Evolutionary conservation across 23 tunicate genomes (phyloP).

Genomic region (Clavelina lepadiformis): DNA sequence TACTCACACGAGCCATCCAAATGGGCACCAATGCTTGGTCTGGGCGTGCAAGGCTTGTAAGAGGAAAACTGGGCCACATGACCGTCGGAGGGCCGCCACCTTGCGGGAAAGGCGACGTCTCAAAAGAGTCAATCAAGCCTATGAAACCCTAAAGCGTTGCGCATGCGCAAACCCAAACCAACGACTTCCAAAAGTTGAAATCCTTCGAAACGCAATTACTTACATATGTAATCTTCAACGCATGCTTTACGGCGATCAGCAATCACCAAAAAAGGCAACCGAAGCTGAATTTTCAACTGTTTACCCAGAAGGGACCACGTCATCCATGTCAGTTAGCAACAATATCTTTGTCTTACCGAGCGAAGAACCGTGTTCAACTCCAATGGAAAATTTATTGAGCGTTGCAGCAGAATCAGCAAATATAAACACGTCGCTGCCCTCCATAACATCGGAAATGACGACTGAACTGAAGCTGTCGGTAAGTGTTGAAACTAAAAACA

Average conservation of each 20-base stretch:
- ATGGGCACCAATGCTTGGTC: slow-evolving; percentile 75
- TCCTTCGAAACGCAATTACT: slow-evolving; percentile 79
- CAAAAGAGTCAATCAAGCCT: slow-evolving; percentile 96
- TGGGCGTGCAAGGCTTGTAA: slow-evolving; percentile 99
- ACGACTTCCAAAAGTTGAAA: slow-evolving; percentile 94
- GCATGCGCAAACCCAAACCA: slow-evolving; percentile 92
- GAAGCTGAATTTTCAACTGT: too few relatives aligned
- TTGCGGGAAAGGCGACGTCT: slow-evolving; percentile 87
- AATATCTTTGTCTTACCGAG: too few relatives aligned
- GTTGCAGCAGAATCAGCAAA: too few relatives aligned
- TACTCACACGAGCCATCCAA: slow-evolving; percentile 72
- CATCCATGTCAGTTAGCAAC: too few relatives aligned
- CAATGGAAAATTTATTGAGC: too few relatives aligned
- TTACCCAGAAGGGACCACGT: too few relatives aligned
- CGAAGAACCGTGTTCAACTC: too few relatives aligned
- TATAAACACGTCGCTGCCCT: too few relatives aligned
- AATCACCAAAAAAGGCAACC: not conserved
- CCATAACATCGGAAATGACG: too few relatives aligned
- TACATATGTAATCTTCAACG: slow-evolving; percentile 88
- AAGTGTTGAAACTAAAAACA: too few relatives aligned
- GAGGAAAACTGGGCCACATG: slow-evolving; percentile 80
- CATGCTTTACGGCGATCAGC: slow-evolving; percentile 64
- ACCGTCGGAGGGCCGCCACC: slow-evolving; percentile 91
- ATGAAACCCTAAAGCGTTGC: slow-evolving; percentile 89
- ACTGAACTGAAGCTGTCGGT: too few relatives aligned